Evolutionary conservation across 2,888 invertebrate species (phyloP).

Genomic region (Drosophila paramelanica): DNA sequence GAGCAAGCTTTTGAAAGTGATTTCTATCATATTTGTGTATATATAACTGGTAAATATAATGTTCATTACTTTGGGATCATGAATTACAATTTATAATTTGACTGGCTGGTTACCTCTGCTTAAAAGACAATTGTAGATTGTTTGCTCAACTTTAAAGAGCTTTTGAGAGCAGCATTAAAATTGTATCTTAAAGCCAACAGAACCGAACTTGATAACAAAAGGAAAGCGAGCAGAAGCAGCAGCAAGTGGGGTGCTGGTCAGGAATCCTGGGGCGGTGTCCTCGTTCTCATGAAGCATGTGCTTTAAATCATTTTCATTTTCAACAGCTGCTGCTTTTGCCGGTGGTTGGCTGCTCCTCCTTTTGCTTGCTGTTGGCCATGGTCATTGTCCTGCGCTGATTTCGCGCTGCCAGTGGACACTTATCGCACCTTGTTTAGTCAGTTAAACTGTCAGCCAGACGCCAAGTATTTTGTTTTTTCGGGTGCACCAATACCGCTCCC

Average conservation of each 20-base stretch:
- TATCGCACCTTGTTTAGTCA: slow-evolving; percentile 82
- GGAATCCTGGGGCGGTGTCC: slow-evolving; percentile 30
- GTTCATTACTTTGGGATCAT: slow-evolving; percentile 52
- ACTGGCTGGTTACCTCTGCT: slow-evolving; percentile 1
- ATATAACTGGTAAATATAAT: slow-evolving; percentile 13
- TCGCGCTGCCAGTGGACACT: slow-evolving; percentile 65
- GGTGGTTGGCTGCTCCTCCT: slow-evolving; percentile 14
- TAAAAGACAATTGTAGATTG: slow-evolving; percentile 26
- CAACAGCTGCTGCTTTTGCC: slow-evolving; percentile 67
- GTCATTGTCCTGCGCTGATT: slow-evolving; percentile 80
- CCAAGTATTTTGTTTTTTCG: slow-evolving; percentile 52
- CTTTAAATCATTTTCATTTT: slow-evolving; percentile 81
- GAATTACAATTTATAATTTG: slow-evolving; percentile 33
- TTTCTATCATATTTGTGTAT: background rate
- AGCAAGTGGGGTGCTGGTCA: slow-evolving; percentile 1
- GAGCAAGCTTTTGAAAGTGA: no score
- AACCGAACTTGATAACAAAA: slow-evolving; percentile 41
- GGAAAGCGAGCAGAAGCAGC: slow-evolving; percentile 9
- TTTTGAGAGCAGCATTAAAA: slow-evolving; percentile 27
- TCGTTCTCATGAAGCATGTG: slow-evolving; percentile 50
- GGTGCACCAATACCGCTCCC: background rate
- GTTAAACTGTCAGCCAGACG: slow-evolving; percentile 75
- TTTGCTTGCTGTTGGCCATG: slow-evolving; percentile 31
- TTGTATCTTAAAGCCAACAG: slow-evolving; percentile 22
- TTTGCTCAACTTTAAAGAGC: slow-evolving; percentile 65